Base-by-base conservation (phyloP, 1,140 invertebrate genomes). In the Plodia interpunctella region DNA sequence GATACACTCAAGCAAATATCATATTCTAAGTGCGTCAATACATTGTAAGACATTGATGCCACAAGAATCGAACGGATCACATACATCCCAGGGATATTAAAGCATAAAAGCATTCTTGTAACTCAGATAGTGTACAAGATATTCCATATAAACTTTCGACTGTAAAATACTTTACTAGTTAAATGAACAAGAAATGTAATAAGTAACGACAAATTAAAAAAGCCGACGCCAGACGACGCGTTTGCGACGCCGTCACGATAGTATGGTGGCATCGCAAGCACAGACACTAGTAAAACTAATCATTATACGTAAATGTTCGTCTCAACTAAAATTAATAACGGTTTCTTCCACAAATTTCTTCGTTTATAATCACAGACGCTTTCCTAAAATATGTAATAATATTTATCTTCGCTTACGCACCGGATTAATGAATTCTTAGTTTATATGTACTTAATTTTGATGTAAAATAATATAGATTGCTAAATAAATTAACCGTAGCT, bases 341-440 rank as follows among this genome's bases (percentile, higher is more conserved):
- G 79, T 77, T 74, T n/a, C 38, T 80, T 84, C 79, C 76, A 79
- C 78, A 87, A 86, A 78, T 83, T 88, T 83, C 76, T 76, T 84
- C 83, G 72, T 82, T 85, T 83, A 86, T 83, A 87, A 88, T 88
- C 86, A 88, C 86, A 88, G 86, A 88, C 86, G 84, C 80, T 88
- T 88, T 87, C 78, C 81, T 87, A 84, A 87, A 86, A 83, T 87
- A 85, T 88, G 82, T 84, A 84, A 53, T 53, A 53, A 53, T 76
- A 78, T 79, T 83, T 81, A 76, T 67, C 68, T 73, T 66, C 60
- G 66, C 70, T 76, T 73, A 72, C 76, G 76, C 80, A 83, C 83
- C 78, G 75, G 76, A 78, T 66, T 77, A 76, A 61, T 80, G 72
- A 81, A 70, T 80, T 79, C 69, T 71, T 81, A 82, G 63, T 77